Evolutionary conservation across 1,140 invertebrate species (phyloP).

Genomic region (Araneus ventricosus): DNA sequence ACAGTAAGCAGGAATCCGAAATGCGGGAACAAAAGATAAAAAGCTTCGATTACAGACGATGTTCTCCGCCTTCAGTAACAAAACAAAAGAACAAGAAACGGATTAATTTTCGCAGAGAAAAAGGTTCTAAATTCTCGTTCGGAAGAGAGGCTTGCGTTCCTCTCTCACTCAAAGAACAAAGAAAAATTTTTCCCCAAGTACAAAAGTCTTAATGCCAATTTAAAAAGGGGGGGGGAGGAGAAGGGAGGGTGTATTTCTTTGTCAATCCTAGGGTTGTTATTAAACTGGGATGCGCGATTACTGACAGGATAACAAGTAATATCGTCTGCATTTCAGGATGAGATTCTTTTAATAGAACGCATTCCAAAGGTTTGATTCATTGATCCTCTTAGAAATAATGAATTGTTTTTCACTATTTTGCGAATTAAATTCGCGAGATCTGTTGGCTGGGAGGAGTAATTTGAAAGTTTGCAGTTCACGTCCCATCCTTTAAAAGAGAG

Average conservation of each 20-base stretch:
- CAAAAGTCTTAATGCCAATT: constrained; percentile 48
- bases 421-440: constrained; percentile 21
- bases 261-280: constrained; percentile 45
- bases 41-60: constrained; percentile 40
- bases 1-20: background rate
- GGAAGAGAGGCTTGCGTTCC: background rate
- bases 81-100: constrained; percentile 27
- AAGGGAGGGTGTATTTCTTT: background rate
- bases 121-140: background rate
- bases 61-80: constrained; percentile 6
- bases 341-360: constrained; percentile 32
- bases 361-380: background rate
- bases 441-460: constrained; percentile 1
- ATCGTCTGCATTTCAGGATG: constrained; percentile 28
- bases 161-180: constrained; percentile 20
- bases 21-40: constrained; percentile 30
- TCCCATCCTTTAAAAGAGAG: background rate
- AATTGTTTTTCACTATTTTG: constrained; percentile 36
- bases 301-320: constrained; percentile 30
- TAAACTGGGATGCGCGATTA: constrained; percentile 26
- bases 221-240: background rate
- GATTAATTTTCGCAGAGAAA: constrained; percentile 25
- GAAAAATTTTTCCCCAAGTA: constrained; percentile 32
- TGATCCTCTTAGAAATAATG: constrained; percentile 38
- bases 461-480: background rate